Base-by-base conservation (phyloP, 2,888 invertebrate genomes). In the Chaitophorus viminalis region DNA sequence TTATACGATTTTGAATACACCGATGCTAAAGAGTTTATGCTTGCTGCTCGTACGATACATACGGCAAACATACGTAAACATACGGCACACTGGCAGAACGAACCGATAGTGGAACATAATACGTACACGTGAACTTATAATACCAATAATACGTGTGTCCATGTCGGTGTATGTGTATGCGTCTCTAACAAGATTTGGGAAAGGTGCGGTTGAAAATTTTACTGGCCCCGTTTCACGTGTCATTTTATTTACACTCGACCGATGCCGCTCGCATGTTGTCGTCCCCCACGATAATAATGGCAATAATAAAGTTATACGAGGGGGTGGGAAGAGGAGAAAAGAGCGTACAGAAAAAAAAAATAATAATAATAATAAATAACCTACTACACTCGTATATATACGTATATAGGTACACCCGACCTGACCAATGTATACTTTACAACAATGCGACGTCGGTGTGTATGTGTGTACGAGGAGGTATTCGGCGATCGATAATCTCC, bases 201-300 rank as follows among this genome's bases (percentile, higher is more conserved):
- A 52, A 77, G 75, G 84, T 36, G 83, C 83, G 75, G 76, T 77
- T 52, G 76, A 77, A 52, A 54, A 78, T 86, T 79, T 78, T 87
- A 72, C 81, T 74, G 79, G 75, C 29, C 78, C 72, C 87, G 87
- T 81, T 86, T 81, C 87, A 75, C 87, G 60, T 87, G 87, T 87
- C 87, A 75, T 87, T 87, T 87, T 87, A 87, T 87, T 87, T 87
- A 87, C 87, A 87, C 87, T 87, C 81, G 87, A 87, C 87, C 87
- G 87, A 74, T 75, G 87, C 81, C 87, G 81, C 87, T 86, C 86
- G 86, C 72, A 79, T 79, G 79, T 78, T 39, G 54, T 52, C 52
- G 78, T 72, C 52, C 68, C 77, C 77, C 60, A 52, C 36, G 54
- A 72, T 46, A 75, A 82, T 83, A 77, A 46, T 85, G 46, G n/a